Evolutionary conservation across 2,113 vertebrate genomes (phyloP).

Genomic region (Capreolus pygargus): DNA sequence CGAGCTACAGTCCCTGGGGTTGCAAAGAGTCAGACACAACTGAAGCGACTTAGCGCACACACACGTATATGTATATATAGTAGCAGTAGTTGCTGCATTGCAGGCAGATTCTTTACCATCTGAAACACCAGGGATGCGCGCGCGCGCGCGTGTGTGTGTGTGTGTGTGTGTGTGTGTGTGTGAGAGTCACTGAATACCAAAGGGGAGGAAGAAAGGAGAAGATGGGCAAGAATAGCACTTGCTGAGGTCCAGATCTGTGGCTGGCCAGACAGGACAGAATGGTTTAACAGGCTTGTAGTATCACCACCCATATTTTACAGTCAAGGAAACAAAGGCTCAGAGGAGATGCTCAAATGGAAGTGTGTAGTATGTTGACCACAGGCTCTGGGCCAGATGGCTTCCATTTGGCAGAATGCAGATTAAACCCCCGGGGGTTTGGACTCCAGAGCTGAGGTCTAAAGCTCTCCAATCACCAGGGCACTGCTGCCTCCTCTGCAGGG

Average conservation of each 20-base stretch:
- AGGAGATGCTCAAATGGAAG: background rate
- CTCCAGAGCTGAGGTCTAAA: background rate
- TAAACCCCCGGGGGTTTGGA: rapidly evolving
- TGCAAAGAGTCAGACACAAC: background rate
- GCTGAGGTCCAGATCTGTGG: background rate
- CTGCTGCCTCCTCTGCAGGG: background rate
- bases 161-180: background rate
- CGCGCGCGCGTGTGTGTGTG: no score
- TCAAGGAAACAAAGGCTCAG: background rate
- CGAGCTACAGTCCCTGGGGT: background rate
- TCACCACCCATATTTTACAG: rapidly evolving
- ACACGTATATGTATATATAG: background rate
- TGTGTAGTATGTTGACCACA: rapidly evolving
- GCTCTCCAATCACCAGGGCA: background rate
- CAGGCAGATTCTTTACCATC: background rate
- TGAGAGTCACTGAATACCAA: background rate
- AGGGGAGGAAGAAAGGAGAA: background rate
- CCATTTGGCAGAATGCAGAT: background rate
- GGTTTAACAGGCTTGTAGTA: background rate
- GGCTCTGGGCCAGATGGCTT: background rate
- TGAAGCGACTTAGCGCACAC: background rate
- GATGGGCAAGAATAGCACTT: no score
- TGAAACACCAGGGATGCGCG: background rate
- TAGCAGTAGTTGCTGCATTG: background rate
- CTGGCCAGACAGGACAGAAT: background rate